phyloP scores from a whole-genome alignment of 37 sponge, comb jelly and placozoan species.

The Beroe ovata region DNA sequence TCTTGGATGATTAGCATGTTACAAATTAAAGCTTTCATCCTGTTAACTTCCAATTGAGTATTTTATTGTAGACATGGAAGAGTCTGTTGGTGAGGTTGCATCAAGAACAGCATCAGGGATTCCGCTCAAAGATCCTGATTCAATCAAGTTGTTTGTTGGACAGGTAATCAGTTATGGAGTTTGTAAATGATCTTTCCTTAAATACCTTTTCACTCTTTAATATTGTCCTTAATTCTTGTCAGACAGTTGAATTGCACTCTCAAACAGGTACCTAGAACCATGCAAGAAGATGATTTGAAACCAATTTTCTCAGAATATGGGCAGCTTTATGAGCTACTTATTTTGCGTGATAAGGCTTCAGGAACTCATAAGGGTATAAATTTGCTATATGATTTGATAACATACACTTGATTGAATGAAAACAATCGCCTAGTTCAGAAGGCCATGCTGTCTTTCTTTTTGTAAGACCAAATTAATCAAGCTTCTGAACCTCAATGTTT shows the following conservation, averaged over 20 bases:
- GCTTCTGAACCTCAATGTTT: background rate
- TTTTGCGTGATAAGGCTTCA: constrained; percentile 47
- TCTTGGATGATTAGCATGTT: no score
- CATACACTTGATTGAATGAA: no score
- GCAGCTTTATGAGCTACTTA: constrained; percentile 35
- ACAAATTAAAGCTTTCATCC: no score
- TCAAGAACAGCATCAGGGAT: constrained; percentile 55
- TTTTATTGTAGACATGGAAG: background rate
- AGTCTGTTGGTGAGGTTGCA: background rate
- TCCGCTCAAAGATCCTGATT: constrained; percentile 59
- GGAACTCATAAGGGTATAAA: constrained; percentile 64
- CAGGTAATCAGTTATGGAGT: constrained; percentile 7
- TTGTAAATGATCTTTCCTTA: constrained; percentile 2
- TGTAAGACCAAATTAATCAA: background rate
- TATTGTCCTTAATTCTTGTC: background rate
- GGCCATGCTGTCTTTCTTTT: background rate
- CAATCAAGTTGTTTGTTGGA: constrained; percentile 57
- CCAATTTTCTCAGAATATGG: constrained; percentile 39
- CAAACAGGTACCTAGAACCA: constrained; percentile 51
- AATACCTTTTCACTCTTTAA: background rate
- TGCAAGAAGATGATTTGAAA: constrained; percentile 20
- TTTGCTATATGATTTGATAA: no score
- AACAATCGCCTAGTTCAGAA: no score
- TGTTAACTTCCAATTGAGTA: no score
- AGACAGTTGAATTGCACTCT: background rate